Evolutionary conservation across 1,140 invertebrate genomes (phyloP), one percentile per base, ranked within the genome.

Genomic region (Apis florea): DNA sequence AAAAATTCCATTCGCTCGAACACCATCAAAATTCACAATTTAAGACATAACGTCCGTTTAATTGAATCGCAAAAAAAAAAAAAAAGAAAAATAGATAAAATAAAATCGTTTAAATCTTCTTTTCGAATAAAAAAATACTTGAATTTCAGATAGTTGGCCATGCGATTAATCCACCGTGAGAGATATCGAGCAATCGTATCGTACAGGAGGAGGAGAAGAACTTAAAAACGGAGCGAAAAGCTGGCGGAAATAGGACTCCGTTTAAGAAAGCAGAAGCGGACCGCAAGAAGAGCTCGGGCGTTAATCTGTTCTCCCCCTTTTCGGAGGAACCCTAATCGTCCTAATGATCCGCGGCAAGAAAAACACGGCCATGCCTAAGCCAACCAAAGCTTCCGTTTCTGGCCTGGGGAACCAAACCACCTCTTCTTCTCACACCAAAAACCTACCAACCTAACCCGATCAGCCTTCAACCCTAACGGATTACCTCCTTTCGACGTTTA

Each of bases 291-390:
- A 84, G 79, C 86, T 73, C 75, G 64, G 47, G 61, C 71, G 87
- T 86, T 93, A 93, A 93, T 93, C 92, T 92, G 92, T 92, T 92
- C 90, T 89, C 90, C 89, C 92, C 92, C 90, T 90, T 92, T 92
- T 76, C 81, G 83, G 84, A 87, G 85, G 85, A 90, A 90, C 91
- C 90, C 91, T 93, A 93, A 93, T 93, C 92, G 92, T 92, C 89
- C 92, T 93, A 93, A 93, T 93, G 92, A 93, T 93, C 91, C 92
- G 91, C 92, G 91, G 92, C 90, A 93, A 93, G 92, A 93, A 93
- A 93, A 93, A 93, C 92, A 93, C 89, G 83, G 86, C 85, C 88
- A 87, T 90, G 89, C 89, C 91, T 92, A 92, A 92, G 92, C 89
- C 91, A 93, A 92, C 92, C 89, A 87, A 89, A 89, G 89, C 88